phyloP scores from a whole-genome alignment of 2,888 invertebrate genomes.

The Oligia strigilis region DNA sequence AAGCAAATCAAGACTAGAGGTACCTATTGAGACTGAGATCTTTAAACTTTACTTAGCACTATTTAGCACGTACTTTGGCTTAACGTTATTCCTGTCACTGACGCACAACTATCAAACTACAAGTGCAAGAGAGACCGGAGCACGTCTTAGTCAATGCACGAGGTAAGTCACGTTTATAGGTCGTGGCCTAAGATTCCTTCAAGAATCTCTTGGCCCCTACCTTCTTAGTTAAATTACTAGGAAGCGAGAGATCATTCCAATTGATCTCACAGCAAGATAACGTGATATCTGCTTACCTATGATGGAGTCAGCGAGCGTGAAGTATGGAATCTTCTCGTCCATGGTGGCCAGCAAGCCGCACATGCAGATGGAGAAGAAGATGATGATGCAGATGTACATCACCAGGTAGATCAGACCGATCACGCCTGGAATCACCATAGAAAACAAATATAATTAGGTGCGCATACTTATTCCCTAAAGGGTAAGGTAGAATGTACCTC shows the following conservation, averaged over 20 bases:
- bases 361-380: conserved; percentile 97
- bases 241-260: neutral
- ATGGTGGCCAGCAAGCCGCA: conserved; percentile 95
- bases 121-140: neutral
- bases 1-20: neutral
- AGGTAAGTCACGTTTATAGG: neutral
- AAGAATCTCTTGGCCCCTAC: neutral
- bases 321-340: conserved; percentile 94
- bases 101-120: neutral
- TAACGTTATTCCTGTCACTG: neutral
- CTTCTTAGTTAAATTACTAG: neutral
- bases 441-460: neutral
- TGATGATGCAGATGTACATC: conserved; percentile 96
- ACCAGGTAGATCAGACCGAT: conserved; percentile 96
- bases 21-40: neutral
- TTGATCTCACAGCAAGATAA: neutral
- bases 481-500: too few species aligned
- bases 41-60: neutral
- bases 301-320: conserved; percentile 94
- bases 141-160: neutral
- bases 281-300: conserved; percentile 90
- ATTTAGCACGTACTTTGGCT: neutral
- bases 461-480: neutral
- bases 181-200: neutral
- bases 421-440: conserved; percentile 92